Conservation (phyloP, 1,140 invertebrate genomes). For the Drosophila sechellia region DNA sequence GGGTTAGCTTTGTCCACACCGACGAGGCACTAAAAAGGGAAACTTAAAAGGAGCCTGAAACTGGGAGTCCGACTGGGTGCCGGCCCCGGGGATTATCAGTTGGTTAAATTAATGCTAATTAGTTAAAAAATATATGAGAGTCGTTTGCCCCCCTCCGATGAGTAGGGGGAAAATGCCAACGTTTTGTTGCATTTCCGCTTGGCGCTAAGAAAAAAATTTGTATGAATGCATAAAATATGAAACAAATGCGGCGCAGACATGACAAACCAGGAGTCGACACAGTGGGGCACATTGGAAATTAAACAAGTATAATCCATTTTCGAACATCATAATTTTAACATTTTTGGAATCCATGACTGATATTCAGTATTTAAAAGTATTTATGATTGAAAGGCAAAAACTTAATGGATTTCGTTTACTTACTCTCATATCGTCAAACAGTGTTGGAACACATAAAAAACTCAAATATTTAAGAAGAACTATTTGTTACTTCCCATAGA, state of each 20-base stretch:
- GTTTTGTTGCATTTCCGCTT: conserved; percentile 67
- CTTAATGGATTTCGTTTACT: no score
- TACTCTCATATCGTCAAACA: no score
- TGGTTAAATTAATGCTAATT: conserved; percentile 83
- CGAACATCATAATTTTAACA: no score
- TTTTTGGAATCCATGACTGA: no score
- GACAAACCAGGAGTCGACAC: conserved; percentile 41
- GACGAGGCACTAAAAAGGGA: conserved; percentile 7
- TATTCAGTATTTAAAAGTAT: no score
- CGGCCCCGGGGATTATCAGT: conserved; percentile 75
- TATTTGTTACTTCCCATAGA: no score
- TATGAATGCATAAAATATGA: conserved; percentile 73
- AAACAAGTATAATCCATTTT: no score
- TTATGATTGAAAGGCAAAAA: no score
- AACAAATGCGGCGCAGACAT: conserved; percentile 67
- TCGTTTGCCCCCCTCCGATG: conserved; percentile 23
- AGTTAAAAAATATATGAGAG: conserved; percentile 79
- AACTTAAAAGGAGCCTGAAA: conserved; percentile 10
- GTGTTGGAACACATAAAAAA: no score
- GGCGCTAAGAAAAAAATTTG: conserved; percentile 26
- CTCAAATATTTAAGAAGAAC: no score
- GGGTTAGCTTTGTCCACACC: conserved; percentile 33
- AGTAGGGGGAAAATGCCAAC: conserved; percentile 42
- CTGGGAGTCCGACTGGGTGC: conserved; percentile 11
- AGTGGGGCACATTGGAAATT: conserved; percentile 22